Evolutionary conservation across 2,888 invertebrate species (phyloP).

Genomic region (Hipparchia semele): DNA sequence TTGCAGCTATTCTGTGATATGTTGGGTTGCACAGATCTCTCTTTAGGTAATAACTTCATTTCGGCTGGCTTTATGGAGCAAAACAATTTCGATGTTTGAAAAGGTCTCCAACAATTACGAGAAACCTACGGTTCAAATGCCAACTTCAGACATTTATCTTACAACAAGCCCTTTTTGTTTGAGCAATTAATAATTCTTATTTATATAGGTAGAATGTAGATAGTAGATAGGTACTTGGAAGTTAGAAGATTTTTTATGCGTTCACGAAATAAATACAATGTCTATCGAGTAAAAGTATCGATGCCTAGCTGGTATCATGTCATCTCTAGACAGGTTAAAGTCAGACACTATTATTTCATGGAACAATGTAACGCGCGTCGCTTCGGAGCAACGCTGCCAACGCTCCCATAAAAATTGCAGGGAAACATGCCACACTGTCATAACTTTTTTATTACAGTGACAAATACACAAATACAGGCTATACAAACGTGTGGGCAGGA

Average conservation of each 20-base stretch:
- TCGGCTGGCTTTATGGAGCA: not conserved
- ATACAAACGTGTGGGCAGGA: too few relatives aligned
- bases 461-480: too few relatives aligned
- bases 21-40: not conserved
- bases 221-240: too few relatives aligned
- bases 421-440: not conserved
- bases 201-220: not conserved
- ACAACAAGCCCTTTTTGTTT: not conserved
- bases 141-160: not conserved
- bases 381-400: not conserved
- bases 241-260: too few relatives aligned
- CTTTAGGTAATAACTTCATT: conserved; percentile 25
- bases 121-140: not conserved
- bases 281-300: too few relatives aligned
- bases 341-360: not conserved
- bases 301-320: too few relatives aligned
- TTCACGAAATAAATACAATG: too few relatives aligned
- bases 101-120: not conserved
- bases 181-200: not conserved
- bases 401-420: conserved; percentile 1
- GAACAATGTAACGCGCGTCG: conserved; percentile 1
- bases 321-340: not conserved
- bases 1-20: conserved; percentile 27
- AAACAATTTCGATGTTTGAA: not conserved
- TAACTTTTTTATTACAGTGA: not conserved